Conservation (phyloP, 2,888 invertebrate genomes). For the Clepsis dumicolana region DNA sequence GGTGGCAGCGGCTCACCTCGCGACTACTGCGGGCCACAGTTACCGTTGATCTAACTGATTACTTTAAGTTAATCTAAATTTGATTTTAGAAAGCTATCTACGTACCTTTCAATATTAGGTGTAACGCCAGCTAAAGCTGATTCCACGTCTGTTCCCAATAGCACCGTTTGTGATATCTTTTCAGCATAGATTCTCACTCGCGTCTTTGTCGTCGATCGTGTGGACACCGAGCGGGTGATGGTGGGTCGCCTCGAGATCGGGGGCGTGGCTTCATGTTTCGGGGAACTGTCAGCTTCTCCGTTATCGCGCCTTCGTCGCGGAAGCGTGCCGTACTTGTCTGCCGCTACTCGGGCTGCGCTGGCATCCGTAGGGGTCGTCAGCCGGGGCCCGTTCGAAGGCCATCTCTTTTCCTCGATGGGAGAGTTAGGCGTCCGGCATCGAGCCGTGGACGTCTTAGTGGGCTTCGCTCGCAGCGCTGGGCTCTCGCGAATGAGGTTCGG, state of each 20-base stretch:
- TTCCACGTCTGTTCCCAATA: conserved; percentile 90
- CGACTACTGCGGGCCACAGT: conserved; percentile 68
- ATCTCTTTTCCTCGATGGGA: conserved; percentile 90
- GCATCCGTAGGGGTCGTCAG: conserved; percentile 67
- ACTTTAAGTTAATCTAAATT: too few relatives aligned
- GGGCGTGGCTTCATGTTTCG: conserved; percentile 73
- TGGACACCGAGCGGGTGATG: conserved; percentile 72
- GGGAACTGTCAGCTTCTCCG: conserved; percentile 84
- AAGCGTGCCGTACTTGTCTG: conserved; percentile 92
- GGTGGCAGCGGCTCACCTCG: conserved; percentile 82
- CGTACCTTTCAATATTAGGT: conserved; percentile 78
- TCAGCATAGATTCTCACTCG: conserved; percentile 92
- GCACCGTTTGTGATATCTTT: conserved; percentile 91
- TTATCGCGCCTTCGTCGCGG: conserved; percentile 90
- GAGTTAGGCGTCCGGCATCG: conserved; percentile 87
- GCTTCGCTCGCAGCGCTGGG: conserved; percentile 76
- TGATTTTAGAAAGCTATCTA: not conserved
- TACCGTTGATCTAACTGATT: too few relatives aligned
- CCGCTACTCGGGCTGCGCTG: conserved; percentile 76
- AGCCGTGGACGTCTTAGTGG: conserved; percentile 85
- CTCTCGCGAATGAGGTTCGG: conserved; percentile 83
- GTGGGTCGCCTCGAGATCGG: conserved; percentile 73
- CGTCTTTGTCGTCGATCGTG: conserved; percentile 72
- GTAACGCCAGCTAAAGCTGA: conserved; percentile 88
- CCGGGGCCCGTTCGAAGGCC: conserved; percentile 86